Evolutionary conservation across 1,140 invertebrate species (phyloP).

Genomic region (Ylistrum balloti): DNA sequence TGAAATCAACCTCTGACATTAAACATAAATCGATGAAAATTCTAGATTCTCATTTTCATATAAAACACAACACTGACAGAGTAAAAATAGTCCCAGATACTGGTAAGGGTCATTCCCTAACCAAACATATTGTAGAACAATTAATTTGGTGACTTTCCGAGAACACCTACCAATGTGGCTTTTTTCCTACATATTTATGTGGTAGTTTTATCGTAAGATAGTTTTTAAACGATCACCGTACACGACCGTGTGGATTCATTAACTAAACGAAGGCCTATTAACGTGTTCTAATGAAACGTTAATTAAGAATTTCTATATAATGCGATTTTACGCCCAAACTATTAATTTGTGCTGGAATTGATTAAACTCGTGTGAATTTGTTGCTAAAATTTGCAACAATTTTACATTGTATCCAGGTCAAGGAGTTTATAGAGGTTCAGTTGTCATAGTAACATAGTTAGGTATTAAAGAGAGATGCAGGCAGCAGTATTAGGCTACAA

Average conservation of each 20-base stretch:
- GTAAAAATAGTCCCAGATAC: not conserved
- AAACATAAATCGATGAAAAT: too few relatives aligned
- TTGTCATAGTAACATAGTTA: not conserved
- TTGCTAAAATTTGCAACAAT: conserved; percentile 17
- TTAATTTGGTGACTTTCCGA: not conserved
- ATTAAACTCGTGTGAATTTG: conserved; percentile 35
- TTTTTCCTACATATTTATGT: not conserved
- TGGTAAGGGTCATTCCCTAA: not conserved
- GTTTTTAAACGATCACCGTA: not conserved
- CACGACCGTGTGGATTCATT: not conserved
- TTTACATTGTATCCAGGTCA: not conserved
- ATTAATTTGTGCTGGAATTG: conserved; percentile 28
- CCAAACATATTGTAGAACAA: not conserved
- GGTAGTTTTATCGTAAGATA: not conserved
- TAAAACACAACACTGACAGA: too few relatives aligned
- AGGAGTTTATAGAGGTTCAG: not conserved
- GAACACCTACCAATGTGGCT: not conserved
- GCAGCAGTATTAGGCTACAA: not conserved
- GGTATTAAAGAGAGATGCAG: not conserved
- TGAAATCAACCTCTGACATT: too few relatives aligned
- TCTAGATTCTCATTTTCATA: too few relatives aligned
- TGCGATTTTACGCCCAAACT: conserved; percentile 16
- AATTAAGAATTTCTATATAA: conserved; percentile 40
- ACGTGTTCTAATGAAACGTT: not conserved
- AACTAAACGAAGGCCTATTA: not conserved